Base-by-base conservation (phyloP, 2,113 vertebrate genomes). In the Channa argus region DNA sequence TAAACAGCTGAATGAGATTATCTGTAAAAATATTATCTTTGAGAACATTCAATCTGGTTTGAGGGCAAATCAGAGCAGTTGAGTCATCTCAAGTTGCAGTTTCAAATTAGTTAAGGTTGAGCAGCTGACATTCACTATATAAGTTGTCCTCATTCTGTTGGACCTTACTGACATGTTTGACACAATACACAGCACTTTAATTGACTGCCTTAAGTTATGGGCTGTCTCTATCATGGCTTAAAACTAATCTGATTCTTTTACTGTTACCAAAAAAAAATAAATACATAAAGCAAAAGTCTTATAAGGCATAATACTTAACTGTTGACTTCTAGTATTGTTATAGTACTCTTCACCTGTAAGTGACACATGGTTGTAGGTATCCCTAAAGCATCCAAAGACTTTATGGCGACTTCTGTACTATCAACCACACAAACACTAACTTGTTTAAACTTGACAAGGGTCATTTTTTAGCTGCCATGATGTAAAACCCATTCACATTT, bases 201-300 rank as follows among this genome's bases (percentile, higher is more conserved):
- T 88, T 80, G 76, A 84, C 65, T 60, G 87, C 83, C 84, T 80
- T 74, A 74, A 87, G 82, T 87, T 70, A 86, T 86, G 72, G 86
- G 78, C 65, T 77, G 72, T 74, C 69, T 83, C 47, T 13, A 44
- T 45, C 1, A 11, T 52, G 49, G 56, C 13, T 76, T 71, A 34
- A 47, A 77, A 53, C 47, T 64, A 13, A 79, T 76, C 38, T 39
- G 51, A 70, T 64, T 80, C 39, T 36, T 64, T 56, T 36, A 59
- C 8, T 61, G 34, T 60, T 14, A 70, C 51, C 15, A 6, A 7
- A 71, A 54, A 55, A 66, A 58, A 63, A 69, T 66, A 63, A 69
- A 66, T 15, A 43, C 5, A 54, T 49, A 50, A 46, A 65, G 34
- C 36, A 3, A 75, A 60, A 13, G 6, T 55, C 37, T 41, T 51